These are phyloP conservation scores for Dendropsophus ebraccatus DNA, from an alignment of 2,113 vertebrate species.

Conservation along the genomic window DNA sequence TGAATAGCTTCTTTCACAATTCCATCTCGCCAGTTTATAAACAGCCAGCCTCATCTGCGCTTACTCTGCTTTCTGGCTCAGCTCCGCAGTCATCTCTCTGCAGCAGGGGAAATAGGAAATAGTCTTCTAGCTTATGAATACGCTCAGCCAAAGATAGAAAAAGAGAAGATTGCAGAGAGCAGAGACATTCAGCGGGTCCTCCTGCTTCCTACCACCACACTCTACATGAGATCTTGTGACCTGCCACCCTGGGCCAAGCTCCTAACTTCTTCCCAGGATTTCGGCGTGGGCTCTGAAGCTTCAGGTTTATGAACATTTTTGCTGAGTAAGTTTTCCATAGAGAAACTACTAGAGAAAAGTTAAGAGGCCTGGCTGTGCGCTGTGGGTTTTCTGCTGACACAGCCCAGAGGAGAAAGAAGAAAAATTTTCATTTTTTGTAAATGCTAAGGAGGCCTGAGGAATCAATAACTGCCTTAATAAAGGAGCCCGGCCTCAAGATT, in stretches of 20 bases:
- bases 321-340: constrained; percentile 42
- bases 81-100: constrained; percentile 9
- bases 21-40: constrained; percentile 17
- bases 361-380: not conserved
- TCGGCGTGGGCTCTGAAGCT: not conserved
- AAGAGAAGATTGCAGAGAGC: not conserved
- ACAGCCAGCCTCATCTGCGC: constrained; percentile 17
- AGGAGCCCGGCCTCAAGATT: not conserved
- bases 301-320: constrained; percentile 10
- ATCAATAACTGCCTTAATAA: constrained; percentile 16
- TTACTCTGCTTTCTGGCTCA: not conserved
- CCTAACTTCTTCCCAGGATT: not conserved
- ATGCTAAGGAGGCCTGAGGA: constrained; percentile 9
- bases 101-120: constrained; percentile 51
- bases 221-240: not conserved
- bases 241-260: not conserved
- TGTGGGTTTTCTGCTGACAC: not conserved
- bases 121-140: constrained; percentile 20
- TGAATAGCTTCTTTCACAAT: constrained; percentile 31
- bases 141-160: constrained; percentile 10
- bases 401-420: rapidly evolving
- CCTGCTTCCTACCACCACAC: not conserved
- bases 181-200: not conserved
- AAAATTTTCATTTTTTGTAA: not conserved
- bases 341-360: constrained; percentile 24